These are phyloP conservation scores for Fistularia commersonii DNA, from an alignment of 2,797 vertebrate species.

Conservation along the genomic window DNA sequence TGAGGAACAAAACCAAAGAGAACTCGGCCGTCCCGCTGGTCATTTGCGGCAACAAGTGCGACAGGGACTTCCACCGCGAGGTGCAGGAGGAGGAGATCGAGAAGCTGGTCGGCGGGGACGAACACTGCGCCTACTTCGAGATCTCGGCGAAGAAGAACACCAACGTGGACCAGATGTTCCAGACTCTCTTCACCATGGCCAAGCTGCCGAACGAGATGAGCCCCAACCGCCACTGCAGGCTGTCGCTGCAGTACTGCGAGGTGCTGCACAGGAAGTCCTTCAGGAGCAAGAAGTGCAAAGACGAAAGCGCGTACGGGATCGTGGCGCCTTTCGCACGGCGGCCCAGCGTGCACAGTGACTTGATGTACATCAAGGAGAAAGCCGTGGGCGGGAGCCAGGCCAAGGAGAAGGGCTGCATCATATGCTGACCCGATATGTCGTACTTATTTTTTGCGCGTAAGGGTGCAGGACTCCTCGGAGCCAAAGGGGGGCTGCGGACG, in stretches of 20 bases:
- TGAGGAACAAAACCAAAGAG: constrained; percentile 96
- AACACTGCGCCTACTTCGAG: constrained; percentile 92
- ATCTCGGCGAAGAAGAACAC: constrained; percentile 96
- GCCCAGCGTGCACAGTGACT: constrained; percentile 96
- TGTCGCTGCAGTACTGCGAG: constrained; percentile 90
- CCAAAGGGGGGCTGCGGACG: too few relatives aligned
- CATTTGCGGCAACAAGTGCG: constrained; percentile 96
- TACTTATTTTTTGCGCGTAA: too few relatives aligned
- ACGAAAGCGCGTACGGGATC: constrained; percentile 87
- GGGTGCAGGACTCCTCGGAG: too few relatives aligned
- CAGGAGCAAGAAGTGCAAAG: constrained; percentile 81
- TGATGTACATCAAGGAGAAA: constrained; percentile 96
- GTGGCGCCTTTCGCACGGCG: constrained; percentile 91
- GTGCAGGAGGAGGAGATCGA: constrained; percentile 87
- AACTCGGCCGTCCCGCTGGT: constrained; percentile 90
- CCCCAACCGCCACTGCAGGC: constrained; percentile 91
- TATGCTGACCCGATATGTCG: constrained; percentile 82
- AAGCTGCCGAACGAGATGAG: constrained; percentile 97
- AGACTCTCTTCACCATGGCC: constrained; percentile 90
- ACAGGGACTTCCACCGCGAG: constrained; percentile 88
- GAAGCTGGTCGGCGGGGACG: constrained; percentile 82
- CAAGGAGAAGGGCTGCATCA: constrained; percentile 90
- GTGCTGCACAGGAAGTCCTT: constrained; percentile 87
- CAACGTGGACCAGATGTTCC: constrained; percentile 95
- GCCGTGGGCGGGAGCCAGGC: constrained; percentile 80